phyloP scores from a whole-genome alignment of 1,140 invertebrate genomes.

The Gryllus bimaculatus region DNA sequence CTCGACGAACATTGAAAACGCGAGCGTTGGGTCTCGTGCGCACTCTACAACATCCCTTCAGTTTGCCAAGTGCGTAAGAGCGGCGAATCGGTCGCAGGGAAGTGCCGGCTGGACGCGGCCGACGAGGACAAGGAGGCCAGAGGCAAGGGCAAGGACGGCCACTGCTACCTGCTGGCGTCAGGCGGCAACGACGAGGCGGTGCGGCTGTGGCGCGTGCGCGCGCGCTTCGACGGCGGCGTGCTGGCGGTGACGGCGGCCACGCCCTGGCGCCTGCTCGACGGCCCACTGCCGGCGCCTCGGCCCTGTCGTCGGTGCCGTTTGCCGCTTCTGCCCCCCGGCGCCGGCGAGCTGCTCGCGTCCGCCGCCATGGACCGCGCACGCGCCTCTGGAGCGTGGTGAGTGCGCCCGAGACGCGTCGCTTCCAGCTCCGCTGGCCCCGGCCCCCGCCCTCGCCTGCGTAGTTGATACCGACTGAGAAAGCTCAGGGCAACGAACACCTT shows the following conservation, averaged over 20 bases:
- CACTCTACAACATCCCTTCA: no score
- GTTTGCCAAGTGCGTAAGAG: no score
- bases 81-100: no score
- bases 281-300: constrained; percentile 48
- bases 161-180: constrained; percentile 48
- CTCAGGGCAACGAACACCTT: no score
- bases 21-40: no score
- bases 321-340: constrained; percentile 45
- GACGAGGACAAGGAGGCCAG: no score
- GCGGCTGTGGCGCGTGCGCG: constrained; percentile 56
- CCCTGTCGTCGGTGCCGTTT: constrained; percentile 46
- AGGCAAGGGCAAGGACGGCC: constrained; percentile 21
- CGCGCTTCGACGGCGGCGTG: constrained; percentile 26
- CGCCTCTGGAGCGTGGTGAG: constrained; percentile 54
- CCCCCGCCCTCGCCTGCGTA: no score
- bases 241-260: background rate
- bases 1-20: no score
- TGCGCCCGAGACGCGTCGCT: constrained; percentile 13
- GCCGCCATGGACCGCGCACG: constrained; percentile 52
- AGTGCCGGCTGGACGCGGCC: no score
- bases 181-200: constrained; percentile 62
- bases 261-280: constrained; percentile 29
- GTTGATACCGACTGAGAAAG: no score
- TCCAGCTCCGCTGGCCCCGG: no score
- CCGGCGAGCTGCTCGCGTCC: constrained; percentile 47